These are phyloP conservation scores for Drosophila tripunctata DNA, from an alignment of 2,888 invertebrate genomes.

Conservation along the genomic window DNA sequence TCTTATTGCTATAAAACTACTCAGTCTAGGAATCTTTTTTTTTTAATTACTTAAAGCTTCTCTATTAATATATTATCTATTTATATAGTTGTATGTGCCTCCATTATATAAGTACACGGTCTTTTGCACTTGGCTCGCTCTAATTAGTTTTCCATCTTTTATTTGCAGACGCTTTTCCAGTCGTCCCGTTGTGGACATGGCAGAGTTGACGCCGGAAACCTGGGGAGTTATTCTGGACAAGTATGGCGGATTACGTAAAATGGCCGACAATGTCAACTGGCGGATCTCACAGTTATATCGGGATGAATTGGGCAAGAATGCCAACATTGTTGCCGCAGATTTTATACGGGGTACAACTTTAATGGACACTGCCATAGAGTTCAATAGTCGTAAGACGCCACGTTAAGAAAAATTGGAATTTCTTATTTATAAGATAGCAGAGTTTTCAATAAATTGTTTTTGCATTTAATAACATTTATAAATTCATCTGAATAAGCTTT, in stretches of 20 bases:
- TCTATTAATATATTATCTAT: no score
- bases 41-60: no score
- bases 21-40: no score
- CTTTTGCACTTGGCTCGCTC: no score
- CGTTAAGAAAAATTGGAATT: constrained; percentile 3
- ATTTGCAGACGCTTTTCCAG: constrained; percentile 76
- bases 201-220: constrained; percentile 88
- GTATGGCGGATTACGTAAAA: constrained; percentile 86
- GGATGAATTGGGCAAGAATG: constrained; percentile 85
- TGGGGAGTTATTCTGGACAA: constrained; percentile 86
- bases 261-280: constrained; percentile 87
- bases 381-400: constrained; percentile 76
- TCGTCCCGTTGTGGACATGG: constrained; percentile 87
- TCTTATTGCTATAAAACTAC: no score
- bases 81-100: no score
- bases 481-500: constrained; percentile 38
- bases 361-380: constrained; percentile 84
- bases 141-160: background rate
- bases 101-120: no score
- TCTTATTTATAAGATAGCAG: background rate
- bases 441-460: constrained; percentile 3
- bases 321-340: constrained; percentile 88
- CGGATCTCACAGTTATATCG: constrained; percentile 86
- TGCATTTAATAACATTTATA: constrained; percentile 43
- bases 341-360: constrained; percentile 87